A percentile compares a stretch with the other conserved stretches of the same genome.
Conservation (phyloP, 2,888 invertebrate species). For the Linyphia triangularis region DNA sequence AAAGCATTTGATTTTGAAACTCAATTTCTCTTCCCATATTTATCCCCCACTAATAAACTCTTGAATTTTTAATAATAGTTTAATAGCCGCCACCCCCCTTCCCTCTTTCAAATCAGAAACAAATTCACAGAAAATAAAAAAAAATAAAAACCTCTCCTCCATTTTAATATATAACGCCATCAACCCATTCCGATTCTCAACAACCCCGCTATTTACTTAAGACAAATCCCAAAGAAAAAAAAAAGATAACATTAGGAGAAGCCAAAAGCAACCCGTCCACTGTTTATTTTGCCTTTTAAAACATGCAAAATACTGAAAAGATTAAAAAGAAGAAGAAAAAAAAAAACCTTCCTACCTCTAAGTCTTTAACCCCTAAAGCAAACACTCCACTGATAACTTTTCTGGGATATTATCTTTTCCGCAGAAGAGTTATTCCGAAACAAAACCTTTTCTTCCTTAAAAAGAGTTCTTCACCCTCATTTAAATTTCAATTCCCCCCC, state of each 20-base stretch:
- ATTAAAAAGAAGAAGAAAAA: no score
- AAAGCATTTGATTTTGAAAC: no score
- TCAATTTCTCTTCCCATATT: no score
- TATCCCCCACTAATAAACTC: no score
- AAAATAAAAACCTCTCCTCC: background rate
- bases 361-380: constrained; percentile 24
- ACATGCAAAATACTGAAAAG: constrained; percentile 34
- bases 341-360: no score
- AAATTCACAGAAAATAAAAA: background rate
- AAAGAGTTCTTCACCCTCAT: constrained; percentile 22
- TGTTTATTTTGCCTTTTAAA: constrained; percentile 6
- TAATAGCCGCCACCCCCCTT: no score
- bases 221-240: constrained; percentile 28
- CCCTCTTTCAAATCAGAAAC: no score
- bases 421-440: constrained; percentile 49
- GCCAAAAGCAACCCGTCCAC: background rate
- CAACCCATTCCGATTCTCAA: constrained; percentile 8
- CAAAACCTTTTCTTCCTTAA: constrained; percentile 37
- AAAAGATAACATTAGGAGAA: constrained; percentile 33
- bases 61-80: no score
- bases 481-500: constrained; percentile 62
- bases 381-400: constrained; percentile 23
- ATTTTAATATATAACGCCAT: no score
- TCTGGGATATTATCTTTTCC: constrained; percentile 14
- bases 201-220: constrained; percentile 37